Percentiles rank a stretch among this genome's conserved stretches.
phyloP scores from a whole-genome alignment of 2,113 vertebrate genomes.

The Rhabdornis inornatus region DNA sequence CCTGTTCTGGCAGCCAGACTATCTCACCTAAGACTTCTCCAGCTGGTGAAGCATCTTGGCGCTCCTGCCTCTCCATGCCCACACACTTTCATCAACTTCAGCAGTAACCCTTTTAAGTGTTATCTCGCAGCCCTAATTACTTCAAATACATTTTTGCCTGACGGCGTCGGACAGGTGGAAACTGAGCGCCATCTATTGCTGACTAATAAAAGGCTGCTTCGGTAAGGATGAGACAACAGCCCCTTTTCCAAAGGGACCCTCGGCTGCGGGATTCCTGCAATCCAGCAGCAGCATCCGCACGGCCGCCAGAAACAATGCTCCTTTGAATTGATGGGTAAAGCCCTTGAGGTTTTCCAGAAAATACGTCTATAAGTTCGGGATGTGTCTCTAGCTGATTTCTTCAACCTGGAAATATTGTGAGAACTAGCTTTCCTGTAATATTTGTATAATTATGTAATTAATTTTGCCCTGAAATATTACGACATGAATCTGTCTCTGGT shows the following conservation, averaged over 20 bases:
- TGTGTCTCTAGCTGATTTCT: not conserved
- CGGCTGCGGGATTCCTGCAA: no score
- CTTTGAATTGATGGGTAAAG: not conserved
- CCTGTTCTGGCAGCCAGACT: constrained; percentile 65
- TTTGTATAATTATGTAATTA: not conserved
- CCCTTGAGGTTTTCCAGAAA: not conserved
- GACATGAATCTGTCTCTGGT: not conserved
- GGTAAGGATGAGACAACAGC: not conserved
- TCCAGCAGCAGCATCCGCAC: no score
- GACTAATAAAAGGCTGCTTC: constrained; percentile 17
- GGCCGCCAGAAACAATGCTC: not conserved
- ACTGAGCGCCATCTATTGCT: constrained; percentile 78
- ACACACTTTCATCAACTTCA: constrained; percentile 59
- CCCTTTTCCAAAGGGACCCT: accelerated
- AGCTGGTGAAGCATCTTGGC: constrained; percentile 64
- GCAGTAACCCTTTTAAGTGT: constrained; percentile 64
- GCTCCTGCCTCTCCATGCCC: constrained; percentile 51
- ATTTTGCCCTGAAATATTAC: not conserved
- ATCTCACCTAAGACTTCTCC: constrained; percentile 60
- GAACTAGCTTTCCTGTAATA: not conserved
- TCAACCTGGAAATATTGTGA: not conserved
- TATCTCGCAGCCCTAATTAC: constrained; percentile 69
- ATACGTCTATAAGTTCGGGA: accelerated
- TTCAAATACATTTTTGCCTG: constrained; percentile 48
- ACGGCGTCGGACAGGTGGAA: constrained; percentile 37